phyloP scores from a whole-genome alignment of 2,797 vertebrate genomes.

The Falco novaeseelandiae region DNA sequence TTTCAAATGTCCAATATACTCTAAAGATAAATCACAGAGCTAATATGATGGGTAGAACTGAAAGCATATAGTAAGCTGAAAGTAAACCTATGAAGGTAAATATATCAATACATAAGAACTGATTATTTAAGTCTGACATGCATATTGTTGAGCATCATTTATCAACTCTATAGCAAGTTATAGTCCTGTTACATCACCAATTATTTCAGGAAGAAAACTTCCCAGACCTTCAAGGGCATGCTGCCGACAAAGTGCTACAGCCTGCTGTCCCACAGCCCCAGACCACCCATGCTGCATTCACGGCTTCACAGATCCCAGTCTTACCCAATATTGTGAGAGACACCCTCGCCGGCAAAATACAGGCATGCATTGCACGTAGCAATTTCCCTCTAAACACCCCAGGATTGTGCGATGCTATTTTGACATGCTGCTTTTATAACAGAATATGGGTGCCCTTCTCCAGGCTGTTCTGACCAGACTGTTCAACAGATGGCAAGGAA shows the following conservation, averaged over 20 bases:
- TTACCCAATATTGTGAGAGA: background rate
- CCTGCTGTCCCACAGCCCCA: background rate
- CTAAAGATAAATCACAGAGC: background rate
- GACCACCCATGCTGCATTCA: background rate
- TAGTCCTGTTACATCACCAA: background rate
- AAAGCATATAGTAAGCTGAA: background rate
- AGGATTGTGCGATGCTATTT: background rate
- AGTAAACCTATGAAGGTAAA: background rate
- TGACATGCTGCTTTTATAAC: background rate
- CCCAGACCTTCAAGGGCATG: background rate
- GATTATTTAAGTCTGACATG: background rate
- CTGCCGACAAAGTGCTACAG: background rate
- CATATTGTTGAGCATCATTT: background rate
- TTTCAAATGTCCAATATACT: background rate
- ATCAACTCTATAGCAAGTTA: background rate
- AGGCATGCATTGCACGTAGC: background rate
- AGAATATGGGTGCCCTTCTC: background rate
- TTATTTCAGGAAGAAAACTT: background rate
- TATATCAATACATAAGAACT: background rate
- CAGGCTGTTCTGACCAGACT: slow-evolving; percentile 3
- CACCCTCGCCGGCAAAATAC: background rate
- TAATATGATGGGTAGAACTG: background rate
- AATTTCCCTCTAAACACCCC: background rate
- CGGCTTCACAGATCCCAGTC: background rate
- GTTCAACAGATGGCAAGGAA: slow-evolving; percentile 23